Base-by-base conservation (phyloP, 2,888 invertebrate species). In the Drosophila vallismaia region DNA sequence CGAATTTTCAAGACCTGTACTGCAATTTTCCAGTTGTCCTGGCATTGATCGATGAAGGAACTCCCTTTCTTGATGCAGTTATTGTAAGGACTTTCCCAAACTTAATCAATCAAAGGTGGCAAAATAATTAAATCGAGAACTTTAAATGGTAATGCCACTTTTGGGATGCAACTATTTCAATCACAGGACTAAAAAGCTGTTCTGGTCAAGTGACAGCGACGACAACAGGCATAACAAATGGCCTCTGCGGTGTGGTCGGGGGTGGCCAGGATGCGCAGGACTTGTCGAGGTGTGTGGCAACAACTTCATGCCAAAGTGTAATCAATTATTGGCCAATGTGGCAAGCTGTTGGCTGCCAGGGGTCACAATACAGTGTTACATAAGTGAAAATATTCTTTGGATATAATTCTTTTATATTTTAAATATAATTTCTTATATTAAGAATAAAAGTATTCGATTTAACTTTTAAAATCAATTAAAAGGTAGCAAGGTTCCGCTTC, bases 311-410 rank as follows among this genome's bases (percentile, higher is more conserved):
- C 66, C 76, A 73, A 79, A 85, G 77, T 76, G 82, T 76, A 85
- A 83, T 83, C 79, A 82, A 82, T 79, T 84, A 82, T 76, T 79
- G 85, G 76, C 62, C 82, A 82, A 76, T 80, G 80, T 74, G 40
- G 40, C 40, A 42, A 71, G 66, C 71, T 75, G 70, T 10, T 6
- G 14, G 42, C 24, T 31, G 42, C 38, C 7, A n/a, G 8, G 9
- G 14, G 19, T 36, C 36, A 12, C 36, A 36, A 12, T n/a, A 36
- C 36, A 36, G 36, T 36, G 36, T 36, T 36, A n/a, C 36, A 36
- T 42, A 42, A 42, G 7, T 42, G 38, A 12, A 38, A 38, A 38
- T 38, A 38, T 6, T 38, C 4, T 38, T 8, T 14, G 3, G 14
- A 42, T 14, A 14, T 14, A 5, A 5, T 42, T 9, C 0, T 5